Conservation (phyloP, 1,140 invertebrate species). For the Drosophila lini region DNA sequence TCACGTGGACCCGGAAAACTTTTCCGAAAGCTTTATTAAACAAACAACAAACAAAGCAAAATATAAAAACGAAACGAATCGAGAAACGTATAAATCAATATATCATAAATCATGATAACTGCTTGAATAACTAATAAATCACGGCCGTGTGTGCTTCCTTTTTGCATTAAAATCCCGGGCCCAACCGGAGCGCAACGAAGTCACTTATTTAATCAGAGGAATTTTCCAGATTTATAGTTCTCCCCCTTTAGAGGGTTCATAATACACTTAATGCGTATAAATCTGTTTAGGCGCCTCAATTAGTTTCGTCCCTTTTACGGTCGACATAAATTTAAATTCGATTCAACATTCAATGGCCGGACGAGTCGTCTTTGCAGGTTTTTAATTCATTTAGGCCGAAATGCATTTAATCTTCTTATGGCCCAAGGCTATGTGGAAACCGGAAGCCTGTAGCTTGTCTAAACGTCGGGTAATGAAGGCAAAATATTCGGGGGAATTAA, state of each 20-base stretch:
- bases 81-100: slow-evolving; percentile 61
- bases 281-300: slow-evolving; percentile 48
- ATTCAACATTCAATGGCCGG: slow-evolving; percentile 15
- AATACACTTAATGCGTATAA: slow-evolving; percentile 41
- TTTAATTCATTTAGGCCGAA: slow-evolving; percentile 42
- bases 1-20: slow-evolving; percentile 50
- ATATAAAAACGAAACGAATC: slow-evolving; percentile 14
- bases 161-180: slow-evolving; percentile 39
- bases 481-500: slow-evolving; percentile 64
- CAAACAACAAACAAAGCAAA: slow-evolving; percentile 19
- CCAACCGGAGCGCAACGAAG: slow-evolving; percentile 25
- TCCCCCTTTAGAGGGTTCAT: slow-evolving; percentile 1
- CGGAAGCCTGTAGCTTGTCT: slow-evolving; percentile 22
- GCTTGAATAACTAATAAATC: slow-evolving; percentile 74
- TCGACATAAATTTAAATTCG: slow-evolving; percentile 33
- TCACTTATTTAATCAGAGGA: slow-evolving; percentile 50
- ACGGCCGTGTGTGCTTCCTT: slow-evolving; percentile 60
- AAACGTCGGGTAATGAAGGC: slow-evolving; percentile 43
- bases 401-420: slow-evolving; percentile 51
- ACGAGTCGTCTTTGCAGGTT: slow-evolving; percentile 19
- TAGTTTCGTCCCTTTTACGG: slow-evolving; percentile 32
- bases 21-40: slow-evolving; percentile 45
- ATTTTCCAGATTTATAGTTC: slow-evolving; percentile 45
- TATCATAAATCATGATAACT: slow-evolving; percentile 74
- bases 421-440: slow-evolving; percentile 2